Conservation (phyloP, 2,888 invertebrate species). For the Stegana nigrithorax region DNA sequence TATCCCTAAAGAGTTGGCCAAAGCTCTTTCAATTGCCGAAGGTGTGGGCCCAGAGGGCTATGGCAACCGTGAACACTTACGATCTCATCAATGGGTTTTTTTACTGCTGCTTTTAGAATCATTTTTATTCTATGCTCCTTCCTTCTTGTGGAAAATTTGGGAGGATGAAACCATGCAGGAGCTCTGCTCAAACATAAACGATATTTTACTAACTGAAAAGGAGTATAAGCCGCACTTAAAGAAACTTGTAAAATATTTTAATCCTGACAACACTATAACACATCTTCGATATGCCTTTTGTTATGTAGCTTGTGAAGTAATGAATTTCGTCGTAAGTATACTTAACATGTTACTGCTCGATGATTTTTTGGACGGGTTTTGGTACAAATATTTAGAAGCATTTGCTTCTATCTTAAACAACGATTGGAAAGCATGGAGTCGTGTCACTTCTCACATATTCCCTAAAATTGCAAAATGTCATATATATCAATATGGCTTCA, state of each 20-base stretch:
- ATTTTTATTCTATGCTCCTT: constrained; percentile 62
- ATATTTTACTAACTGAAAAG: constrained; percentile 46
- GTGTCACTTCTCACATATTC: constrained; percentile 61
- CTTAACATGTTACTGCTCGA: constrained; percentile 65
- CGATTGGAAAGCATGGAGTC: constrained; percentile 62
- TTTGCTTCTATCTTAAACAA: constrained; percentile 56
- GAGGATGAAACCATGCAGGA: constrained; percentile 69
- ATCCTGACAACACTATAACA: constrained; percentile 54
- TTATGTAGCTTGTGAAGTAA: constrained; percentile 78
- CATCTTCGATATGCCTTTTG: constrained; percentile 73
- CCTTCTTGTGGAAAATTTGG: constrained; percentile 66
- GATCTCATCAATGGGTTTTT: constrained; percentile 67
- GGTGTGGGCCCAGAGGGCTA: constrained; percentile 39
- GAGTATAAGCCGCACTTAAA: constrained; percentile 43
- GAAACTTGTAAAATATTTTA: constrained; percentile 57
- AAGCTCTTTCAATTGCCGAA: constrained; percentile 32
- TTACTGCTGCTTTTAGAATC: constrained; percentile 62
- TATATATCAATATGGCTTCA: constrained; percentile 86
- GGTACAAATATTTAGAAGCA: constrained; percentile 61
- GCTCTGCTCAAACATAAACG: constrained; percentile 60
- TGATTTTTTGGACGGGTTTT: constrained; percentile 62
- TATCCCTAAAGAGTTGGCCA: constrained; percentile 3
- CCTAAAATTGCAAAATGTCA: constrained; percentile 87
- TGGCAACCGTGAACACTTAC: constrained; percentile 55
- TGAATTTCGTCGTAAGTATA: constrained; percentile 81